phyloP scores from a whole-genome alignment of 23 tunicate species.

The Oikopleura dioica region DNA sequence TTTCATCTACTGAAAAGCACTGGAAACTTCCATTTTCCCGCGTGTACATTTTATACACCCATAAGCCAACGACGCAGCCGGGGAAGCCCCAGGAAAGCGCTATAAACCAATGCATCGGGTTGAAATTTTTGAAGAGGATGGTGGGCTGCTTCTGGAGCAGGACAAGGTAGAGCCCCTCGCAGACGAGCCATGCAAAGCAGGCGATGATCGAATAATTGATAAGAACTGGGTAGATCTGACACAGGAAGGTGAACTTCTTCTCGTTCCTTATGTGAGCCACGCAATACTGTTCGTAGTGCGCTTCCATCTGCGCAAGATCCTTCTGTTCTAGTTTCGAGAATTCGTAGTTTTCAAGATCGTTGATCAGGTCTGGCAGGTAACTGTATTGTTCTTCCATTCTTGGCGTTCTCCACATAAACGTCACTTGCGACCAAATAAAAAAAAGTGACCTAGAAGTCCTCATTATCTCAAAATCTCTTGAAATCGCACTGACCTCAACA shows the following conservation, averaged over 20 bases:
- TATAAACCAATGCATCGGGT: slow-evolving; percentile 16
- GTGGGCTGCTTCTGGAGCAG: slow-evolving; percentile 22
- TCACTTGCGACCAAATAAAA: too few relatives aligned
- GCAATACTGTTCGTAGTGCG: slow-evolving; percentile 10
- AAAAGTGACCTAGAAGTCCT: too few relatives aligned
- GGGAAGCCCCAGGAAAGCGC: slow-evolving; percentile 21
- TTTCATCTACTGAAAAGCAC: too few relatives aligned
- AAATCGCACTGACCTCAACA: slow-evolving; percentile 14
- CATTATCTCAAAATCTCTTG: neutral
- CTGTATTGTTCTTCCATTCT: neutral
- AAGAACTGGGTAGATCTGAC: slow-evolving; percentile 21
- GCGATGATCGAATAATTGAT: slow-evolving; percentile 23
- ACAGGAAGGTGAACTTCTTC: slow-evolving; percentile 17
- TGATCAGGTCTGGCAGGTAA: neutral
- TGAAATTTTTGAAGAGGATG: slow-evolving; percentile 16
- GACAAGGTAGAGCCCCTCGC: slow-evolving; percentile 30
- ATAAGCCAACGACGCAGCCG: neutral
- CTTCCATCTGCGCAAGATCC: neutral
- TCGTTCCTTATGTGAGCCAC: neutral
- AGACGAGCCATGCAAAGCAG: slow-evolving; percentile 33
- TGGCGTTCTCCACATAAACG: too few relatives aligned
- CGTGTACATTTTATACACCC: neutral
- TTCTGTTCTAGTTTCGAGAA: neutral
- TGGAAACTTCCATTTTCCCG: neutral
- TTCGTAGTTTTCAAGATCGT: neutral